phyloP scores from a whole-genome alignment of 2,113 vertebrate species.

The Dipodomys stephensi region DNA sequence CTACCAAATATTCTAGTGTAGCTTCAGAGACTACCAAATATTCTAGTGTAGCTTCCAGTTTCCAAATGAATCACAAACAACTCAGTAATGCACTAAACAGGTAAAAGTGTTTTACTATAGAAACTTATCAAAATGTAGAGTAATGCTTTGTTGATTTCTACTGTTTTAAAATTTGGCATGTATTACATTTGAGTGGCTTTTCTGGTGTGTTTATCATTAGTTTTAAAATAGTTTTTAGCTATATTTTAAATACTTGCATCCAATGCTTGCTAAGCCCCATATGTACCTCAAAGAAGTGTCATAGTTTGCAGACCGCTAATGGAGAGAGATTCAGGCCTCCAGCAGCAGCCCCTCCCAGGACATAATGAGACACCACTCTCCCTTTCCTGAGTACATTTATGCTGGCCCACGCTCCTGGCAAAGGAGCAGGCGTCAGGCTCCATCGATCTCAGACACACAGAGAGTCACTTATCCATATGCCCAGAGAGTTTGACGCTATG shows the following conservation, averaged over 20 bases:
- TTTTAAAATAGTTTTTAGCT: slow-evolving; percentile 9
- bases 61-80: slow-evolving; percentile 16
- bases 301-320: background rate
- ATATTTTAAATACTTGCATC: slow-evolving; percentile 24
- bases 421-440: slow-evolving; percentile 54
- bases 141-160: background rate
- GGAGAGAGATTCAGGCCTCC: background rate
- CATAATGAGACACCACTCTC: background rate
- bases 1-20: slow-evolving; percentile 10
- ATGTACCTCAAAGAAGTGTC: slow-evolving; percentile 17
- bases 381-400: slow-evolving; percentile 62
- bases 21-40: background rate
- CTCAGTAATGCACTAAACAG: background rate
- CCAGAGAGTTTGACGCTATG: slow-evolving; percentile 56
- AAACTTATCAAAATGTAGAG: slow-evolving; percentile 9
- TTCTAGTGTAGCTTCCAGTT: slow-evolving; percentile 38
- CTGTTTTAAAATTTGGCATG: slow-evolving; percentile 4
- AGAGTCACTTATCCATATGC: slow-evolving; percentile 75
- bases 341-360: fast-evolving
- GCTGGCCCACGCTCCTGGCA: slow-evolving; percentile 61
- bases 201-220: background rate
- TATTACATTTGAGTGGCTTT: background rate
- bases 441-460: slow-evolving; percentile 65
- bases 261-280: background rate
- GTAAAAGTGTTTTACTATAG: background rate